A percentile compares a stretch with the other conserved stretches of the same genome.
Conservation (phyloP, 1,140 invertebrate species). For the Polypedilum pembai region DNA sequence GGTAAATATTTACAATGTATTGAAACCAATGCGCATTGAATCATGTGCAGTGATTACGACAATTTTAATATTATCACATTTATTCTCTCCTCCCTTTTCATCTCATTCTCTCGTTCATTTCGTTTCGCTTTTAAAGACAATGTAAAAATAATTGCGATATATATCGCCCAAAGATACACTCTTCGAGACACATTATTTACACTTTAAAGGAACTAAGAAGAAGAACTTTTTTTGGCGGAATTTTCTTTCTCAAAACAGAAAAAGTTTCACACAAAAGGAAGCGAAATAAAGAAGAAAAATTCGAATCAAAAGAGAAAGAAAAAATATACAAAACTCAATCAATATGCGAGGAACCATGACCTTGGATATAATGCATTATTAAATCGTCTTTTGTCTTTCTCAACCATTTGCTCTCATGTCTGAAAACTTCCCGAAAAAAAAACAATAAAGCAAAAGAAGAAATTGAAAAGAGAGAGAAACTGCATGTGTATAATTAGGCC, state of each 20-base stretch:
- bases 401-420: not conserved
- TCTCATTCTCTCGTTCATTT: not conserved
- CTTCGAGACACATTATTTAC: conserved; percentile 15
- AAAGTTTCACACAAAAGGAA: not conserved
- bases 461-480: too few relatives aligned
- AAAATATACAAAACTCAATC: not conserved
- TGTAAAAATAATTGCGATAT: not conserved
- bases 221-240: conserved; percentile 16
- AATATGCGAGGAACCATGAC: not conserved
- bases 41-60: conserved; percentile 9
- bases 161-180: not conserved
- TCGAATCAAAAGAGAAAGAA: not conserved
- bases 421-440: not conserved
- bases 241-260: conserved; percentile 2
- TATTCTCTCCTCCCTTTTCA: not conserved
- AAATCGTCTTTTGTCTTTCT: not conserved
- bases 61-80: conserved; percentile 2
- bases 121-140: not conserved
- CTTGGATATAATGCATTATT: not conserved
- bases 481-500: too few relatives aligned
- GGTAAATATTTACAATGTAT: not conserved
- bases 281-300: not conserved
- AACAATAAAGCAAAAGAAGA: not conserved
- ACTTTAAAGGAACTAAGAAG: not conserved
- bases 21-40: not conserved